A percentile compares a stretch with the other conserved stretches of the same genome.
These are phyloP conservation scores for Liopterus haemorrhoidalis DNA, from an alignment of 2,888 invertebrate genomes.

Conservation along the genomic window DNA sequence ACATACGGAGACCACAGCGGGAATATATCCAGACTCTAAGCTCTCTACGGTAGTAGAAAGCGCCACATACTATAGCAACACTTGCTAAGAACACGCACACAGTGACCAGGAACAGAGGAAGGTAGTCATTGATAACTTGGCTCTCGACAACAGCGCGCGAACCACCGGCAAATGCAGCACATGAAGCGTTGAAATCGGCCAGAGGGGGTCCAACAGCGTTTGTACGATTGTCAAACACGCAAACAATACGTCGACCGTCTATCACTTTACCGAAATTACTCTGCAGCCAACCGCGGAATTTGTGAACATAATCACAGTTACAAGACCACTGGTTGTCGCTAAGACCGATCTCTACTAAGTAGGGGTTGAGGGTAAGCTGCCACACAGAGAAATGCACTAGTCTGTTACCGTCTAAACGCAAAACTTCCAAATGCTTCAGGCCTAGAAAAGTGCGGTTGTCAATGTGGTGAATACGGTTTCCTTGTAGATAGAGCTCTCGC, in stretches of 20 bases:
- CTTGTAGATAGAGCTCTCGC: conserved; percentile 79
- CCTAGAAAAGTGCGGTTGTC: conserved; percentile 79
- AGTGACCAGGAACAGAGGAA: conserved; percentile 71
- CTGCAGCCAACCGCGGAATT: conserved; percentile 73
- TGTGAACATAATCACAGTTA: conserved; percentile 77
- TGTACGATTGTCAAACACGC: conserved; percentile 68
- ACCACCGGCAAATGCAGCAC: conserved; percentile 66
- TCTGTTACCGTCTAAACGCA: conserved; percentile 78
- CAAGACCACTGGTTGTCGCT: conserved; percentile 87
- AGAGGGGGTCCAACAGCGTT: conserved; percentile 64
- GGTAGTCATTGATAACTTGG: conserved; percentile 74
- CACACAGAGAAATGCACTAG: conserved; percentile 78
- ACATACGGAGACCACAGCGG: conserved; percentile 77
- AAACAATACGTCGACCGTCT: conserved; percentile 70
- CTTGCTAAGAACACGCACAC: conserved; percentile 72
- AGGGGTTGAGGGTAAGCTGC: conserved; percentile 77
- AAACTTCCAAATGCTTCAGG: conserved; percentile 74
- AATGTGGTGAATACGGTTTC: conserved; percentile 75
- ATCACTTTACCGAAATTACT: conserved; percentile 73
- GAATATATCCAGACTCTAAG: conserved; percentile 81
- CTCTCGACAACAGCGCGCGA: conserved; percentile 67
- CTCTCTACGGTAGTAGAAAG: conserved; percentile 75
- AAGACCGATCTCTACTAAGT: conserved; percentile 78
- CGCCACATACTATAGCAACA: conserved; percentile 68
- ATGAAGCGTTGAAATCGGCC: conserved; percentile 72